Conservation (phyloP, 1,140 invertebrate species). For the Dreissena rostriformis region DNA sequence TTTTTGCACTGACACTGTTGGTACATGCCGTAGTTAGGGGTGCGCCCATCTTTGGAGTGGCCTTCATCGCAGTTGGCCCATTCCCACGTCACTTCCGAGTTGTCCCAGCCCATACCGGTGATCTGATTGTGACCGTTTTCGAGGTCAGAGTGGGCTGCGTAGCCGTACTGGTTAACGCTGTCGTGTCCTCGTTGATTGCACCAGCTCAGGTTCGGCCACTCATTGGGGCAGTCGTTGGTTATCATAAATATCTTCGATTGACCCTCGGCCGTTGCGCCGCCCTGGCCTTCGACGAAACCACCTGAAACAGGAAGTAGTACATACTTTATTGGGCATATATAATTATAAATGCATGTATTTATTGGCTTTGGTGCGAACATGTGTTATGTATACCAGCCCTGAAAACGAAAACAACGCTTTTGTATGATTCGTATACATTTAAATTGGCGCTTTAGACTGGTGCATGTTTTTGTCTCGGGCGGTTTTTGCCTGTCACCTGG, state of each 20-base stretch:
- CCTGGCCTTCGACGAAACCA: constrained; percentile 65
- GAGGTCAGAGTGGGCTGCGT: constrained; percentile 69
- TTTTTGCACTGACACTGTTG: not conserved
- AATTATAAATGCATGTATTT: too few species aligned
- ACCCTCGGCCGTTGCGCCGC: constrained; percentile 33
- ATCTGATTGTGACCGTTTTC: constrained; percentile 63
- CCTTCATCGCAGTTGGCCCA: constrained; percentile 53
- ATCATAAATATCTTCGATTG: constrained; percentile 64
- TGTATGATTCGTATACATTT: too few species aligned
- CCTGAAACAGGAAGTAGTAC: too few species aligned
- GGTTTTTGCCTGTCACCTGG: too few species aligned
- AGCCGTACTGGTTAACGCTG: constrained; percentile 60
- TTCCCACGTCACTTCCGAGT: constrained; percentile 72
- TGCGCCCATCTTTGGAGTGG: not conserved
- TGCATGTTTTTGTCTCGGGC: too few species aligned
- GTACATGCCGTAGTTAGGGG: not conserved
- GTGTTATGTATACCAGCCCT: too few species aligned
- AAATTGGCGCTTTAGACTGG: too few species aligned
- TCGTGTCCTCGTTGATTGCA: constrained; percentile 59
- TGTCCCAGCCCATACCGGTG: constrained; percentile 62
- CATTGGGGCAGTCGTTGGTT: constrained; percentile 67
- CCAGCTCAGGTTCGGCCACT: constrained; percentile 64
- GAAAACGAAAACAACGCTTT: too few species aligned
- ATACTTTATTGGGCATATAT: too few species aligned
- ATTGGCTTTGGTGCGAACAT: too few species aligned